Evolutionary conservation across 2,113 vertebrate genomes (phyloP), one percentile per base, ranked within the genome.

Genomic region (Scomber japonicus): DNA sequence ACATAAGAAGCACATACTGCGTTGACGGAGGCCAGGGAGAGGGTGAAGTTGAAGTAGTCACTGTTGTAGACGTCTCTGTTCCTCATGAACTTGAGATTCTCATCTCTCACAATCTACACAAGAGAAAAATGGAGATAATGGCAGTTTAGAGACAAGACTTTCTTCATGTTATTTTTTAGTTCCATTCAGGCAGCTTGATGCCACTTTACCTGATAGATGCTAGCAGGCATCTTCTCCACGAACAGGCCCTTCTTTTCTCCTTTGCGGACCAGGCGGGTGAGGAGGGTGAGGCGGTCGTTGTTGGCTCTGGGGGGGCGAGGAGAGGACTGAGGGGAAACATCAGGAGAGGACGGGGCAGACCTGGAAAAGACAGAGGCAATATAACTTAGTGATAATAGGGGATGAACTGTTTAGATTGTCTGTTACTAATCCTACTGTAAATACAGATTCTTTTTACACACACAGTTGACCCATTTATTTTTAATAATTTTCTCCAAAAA

Each of bases 21-120:
- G 82, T 99, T 99, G 90, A 99, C 90, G 0, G 98, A 99, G 1
- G 97, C 96, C 86, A 99, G 92, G 0, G 98, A 99, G 77, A 99
- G 94, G 69, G 97, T 97, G 94, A 99, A 99, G 93, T 95, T 99
- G 94, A 99, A 99, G 93, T 99, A 99, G 92, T 99, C 98, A 75
- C 96, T 97, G 91, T 98, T 97, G 93, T 99, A 99, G 35, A 99
- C 96, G 78, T 99, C 98, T 94, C 98, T 95, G 83, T 99, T 99
- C 95, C 96, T 98, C 98, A 99, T 99, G 88, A 99, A 99, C 91
- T 97, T 99, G 82, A 99, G 95, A 86, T 99, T 99, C 91, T 99
- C 98, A 75, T 99, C 98, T 92, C 98, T 95, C 84, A 99, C 98
- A 96, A 97, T 99, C 98, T 99, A 57, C 13, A 78, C 3, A 65